Base-by-base conservation (phyloP, 1,140 invertebrate genomes). In the Polyergus mexicanus region DNA sequence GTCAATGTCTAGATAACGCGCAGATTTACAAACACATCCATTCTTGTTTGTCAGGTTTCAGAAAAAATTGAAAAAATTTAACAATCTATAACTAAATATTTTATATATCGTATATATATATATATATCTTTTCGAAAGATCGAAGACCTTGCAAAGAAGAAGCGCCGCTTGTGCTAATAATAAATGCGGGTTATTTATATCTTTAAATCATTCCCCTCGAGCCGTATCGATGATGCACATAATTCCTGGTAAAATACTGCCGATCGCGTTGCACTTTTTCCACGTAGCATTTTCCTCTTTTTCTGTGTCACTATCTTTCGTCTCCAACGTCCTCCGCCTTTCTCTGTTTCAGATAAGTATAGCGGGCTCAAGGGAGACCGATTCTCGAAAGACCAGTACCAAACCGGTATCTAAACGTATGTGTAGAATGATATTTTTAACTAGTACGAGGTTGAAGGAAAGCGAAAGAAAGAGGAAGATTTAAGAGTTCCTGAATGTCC, bases 391-490 rank as follows among this genome's bases (percentile, higher is more conserved):
- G n/a, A 89, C 58, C 80, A 66, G 58, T 74, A 72, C 75, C 10
- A 28, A 86, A 80, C 85, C 80, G 63, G 75, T 76, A 84, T 77
- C 60, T 66, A 51, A 69, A 75, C 62, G 68, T 86, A 44, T 62
- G 32, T 62, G 56, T 68, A 76, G 66, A 60, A 60, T 75, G 71
- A 74, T 90, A 90, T 90, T 90, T 90, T 90, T 90, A 90, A 90
- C 89, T 62, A 54, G 63, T 28, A 58, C 76, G 56, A 86, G 58
- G 74, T 19, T 28, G 60, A 72, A 65, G 71, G 60, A 86, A 88
- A 63, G 44, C 71, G 85, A 68, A 76, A 65, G 83, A 41, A 89
- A 84, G 78, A 86, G 86, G 86, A 87, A 92, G 84, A 91, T 91
- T 90, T 91, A 91, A 89, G 74, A 62, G 75, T 51, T 38, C 63